Base-by-base conservation (phyloP, 2,888 invertebrate species). In the Sericinus montela region DNA sequence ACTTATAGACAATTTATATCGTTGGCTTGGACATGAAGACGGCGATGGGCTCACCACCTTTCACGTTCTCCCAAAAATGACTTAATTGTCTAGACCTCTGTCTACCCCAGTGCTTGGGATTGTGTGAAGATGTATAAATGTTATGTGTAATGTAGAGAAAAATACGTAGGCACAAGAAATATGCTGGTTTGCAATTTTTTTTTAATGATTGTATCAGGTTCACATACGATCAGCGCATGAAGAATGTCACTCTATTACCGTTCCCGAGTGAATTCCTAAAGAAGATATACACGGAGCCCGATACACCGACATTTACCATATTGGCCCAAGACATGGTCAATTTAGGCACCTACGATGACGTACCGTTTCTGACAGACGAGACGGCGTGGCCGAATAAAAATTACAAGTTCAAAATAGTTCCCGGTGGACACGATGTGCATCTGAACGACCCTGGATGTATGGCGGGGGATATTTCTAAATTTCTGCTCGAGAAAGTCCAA, bases 341-440 rank as follows among this genome's bases (percentile, higher is more conserved):
- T 0, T 1, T 28, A 0, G 72, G 73, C 0, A 0, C 43, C 0
- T 84, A 75, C 15, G 46, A 55, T 0, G 30, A 48, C 0, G 69
- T 70, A 0, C 70, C 72, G 0, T 83, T 82, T 16, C 28, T 75
- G 0, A 63, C 50, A 32, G 71, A 84, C 38, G 66, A 67, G 9
- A 51, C 44, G 0, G 62, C 60, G 0, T 84, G 84, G 83, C 72
- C 72, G 0, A 56, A 77, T 23, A 58, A 58, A 0, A 79, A 80
- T 50, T 84, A 79, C 16, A 68, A 34, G 6, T 67, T 58, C 3
- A 70, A 65, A 55, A 57, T 77, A 1, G 86, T 92, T 0, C 69
- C 81, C 0, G 92, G 92, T 0, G 80, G 84, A 39, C 93, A 93
- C 51, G 92, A 93, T 57, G 79, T 91, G 0, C 92, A 93, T 62